Evolutionary conservation across 2,888 invertebrate genomes (phyloP).

Genomic region (Prionchulus punctatus): DNA sequence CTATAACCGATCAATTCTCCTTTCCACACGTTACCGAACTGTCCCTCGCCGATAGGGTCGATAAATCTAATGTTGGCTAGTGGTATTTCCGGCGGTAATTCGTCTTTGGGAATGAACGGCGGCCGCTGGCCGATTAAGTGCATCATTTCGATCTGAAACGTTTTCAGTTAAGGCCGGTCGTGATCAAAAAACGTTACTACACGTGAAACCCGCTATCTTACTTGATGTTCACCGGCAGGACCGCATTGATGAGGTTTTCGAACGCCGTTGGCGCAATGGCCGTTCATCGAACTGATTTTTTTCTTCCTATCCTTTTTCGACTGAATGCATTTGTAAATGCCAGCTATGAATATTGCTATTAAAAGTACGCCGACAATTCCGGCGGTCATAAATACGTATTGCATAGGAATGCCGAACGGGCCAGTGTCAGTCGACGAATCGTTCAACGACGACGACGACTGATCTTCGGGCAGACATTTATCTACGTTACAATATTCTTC

Average conservation of each 20-base stretch:
- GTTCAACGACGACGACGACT: too few relatives aligned
- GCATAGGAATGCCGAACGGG: neutral
- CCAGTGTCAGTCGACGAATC: neutral
- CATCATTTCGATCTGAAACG: constrained; percentile 15
- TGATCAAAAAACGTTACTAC: neutral
- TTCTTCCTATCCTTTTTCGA: too few relatives aligned
- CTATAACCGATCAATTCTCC: constrained; percentile 52
- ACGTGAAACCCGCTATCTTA: too few relatives aligned
- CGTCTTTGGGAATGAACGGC: constrained; percentile 25
- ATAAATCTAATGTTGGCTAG: constrained; percentile 43
- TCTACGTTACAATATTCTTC: constrained; percentile 70
- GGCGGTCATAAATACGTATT: neutral
- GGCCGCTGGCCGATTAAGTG: constrained; percentile 16
- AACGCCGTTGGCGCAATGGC: too few relatives aligned
- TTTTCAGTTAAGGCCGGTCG: neutral
- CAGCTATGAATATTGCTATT: neutral
- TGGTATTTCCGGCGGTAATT: constrained; percentile 18
- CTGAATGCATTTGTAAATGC: too few relatives aligned
- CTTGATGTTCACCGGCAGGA: too few relatives aligned
- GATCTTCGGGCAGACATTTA: constrained; percentile 47
- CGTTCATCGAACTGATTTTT: too few relatives aligned
- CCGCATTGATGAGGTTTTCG: too few relatives aligned
- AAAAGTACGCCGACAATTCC: constrained; percentile 1
- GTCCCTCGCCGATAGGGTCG: constrained; percentile 84
- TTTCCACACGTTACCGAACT: constrained; percentile 92